Evolutionary conservation across 1,140 invertebrate species (phyloP), one percentile per base, ranked within the genome.

Genomic region (Holotrichia oblita): DNA sequence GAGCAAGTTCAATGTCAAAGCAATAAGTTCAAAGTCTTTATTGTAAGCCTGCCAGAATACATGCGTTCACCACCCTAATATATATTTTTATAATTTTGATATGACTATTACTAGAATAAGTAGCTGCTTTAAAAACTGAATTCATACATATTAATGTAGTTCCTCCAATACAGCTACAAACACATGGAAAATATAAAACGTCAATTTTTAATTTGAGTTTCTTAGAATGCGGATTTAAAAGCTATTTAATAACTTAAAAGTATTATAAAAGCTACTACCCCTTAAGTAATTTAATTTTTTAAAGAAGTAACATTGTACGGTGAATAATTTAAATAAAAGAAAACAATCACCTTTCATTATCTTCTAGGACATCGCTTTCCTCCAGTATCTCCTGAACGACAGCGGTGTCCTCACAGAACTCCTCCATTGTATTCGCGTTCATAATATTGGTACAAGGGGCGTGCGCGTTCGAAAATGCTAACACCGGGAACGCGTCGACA

Each of bases 331-430:
- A 40, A 74, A 74, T 8, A 74, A 74, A 74, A 69, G 20, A 74
- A 41, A 74, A 40, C 14, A 74, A 74, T 41, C 41, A 74, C 73
- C 73, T 74, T 14, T 74, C 73, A 74, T 41, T 69, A 12, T 69
- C 73, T 17, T 41, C 73, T 10, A 74, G 41, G 4, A 74, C 73
- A 34, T 41, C 73, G 17, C 73, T 74, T 7, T 74, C 73, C 41
- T 74, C 73, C 17, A 74, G 41, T 14, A 74, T 74, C 20, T 74
- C 41, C 40, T 74, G 73, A 22, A 74, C 73, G 73, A 44, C 73
- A 27, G 61, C 61, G 61, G 20, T 27, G 34, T 74, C 41, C 41
- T 14, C 73, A 22, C 73, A 44, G 34, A 74, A 74, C 40, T 40
- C 27, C 4, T 34, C 61, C 20, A 34, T 10, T 20, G 61, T 10